Percentiles rank a stretch among this genome's conserved stretches.
phyloP scores from a whole-genome alignment of 2,113 vertebrate species.

The Centropus bengalensis region DNA sequence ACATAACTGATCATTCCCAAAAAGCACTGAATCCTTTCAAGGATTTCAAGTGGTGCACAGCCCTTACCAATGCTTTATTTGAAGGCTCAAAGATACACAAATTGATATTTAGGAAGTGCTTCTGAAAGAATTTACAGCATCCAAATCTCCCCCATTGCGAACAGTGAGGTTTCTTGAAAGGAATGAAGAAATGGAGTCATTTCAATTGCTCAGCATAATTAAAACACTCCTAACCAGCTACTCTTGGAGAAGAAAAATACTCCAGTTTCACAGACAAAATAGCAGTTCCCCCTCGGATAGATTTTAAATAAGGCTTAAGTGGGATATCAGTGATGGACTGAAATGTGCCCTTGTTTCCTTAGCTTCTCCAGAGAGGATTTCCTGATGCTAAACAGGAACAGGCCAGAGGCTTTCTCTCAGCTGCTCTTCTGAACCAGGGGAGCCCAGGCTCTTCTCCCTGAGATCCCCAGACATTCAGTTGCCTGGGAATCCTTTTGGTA shows the following conservation, averaged over 20 bases:
- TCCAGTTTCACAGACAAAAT: neutral
- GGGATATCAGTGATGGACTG: neutral
- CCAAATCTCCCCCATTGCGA: neutral
- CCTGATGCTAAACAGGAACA: neutral
- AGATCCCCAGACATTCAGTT: neutral
- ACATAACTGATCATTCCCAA: neutral
- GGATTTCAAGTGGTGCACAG: neutral
- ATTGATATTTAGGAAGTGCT: conserved; percentile 28
- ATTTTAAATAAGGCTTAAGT: conserved; percentile 39
- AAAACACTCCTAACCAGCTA: conserved; percentile 32
- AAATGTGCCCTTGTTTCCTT: conserved; percentile 6
- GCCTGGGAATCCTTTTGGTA: neutral
- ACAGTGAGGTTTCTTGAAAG: conserved; percentile 18
- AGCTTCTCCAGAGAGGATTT: conserved; percentile 27
- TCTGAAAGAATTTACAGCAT: neutral
- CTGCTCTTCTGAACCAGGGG: neutral
- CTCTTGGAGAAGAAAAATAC: conserved; percentile 3
- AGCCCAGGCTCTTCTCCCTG: neutral
- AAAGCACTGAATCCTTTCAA: neutral
- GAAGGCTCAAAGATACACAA: neutral
- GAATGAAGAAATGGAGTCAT: conserved; percentile 1
- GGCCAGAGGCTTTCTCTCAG: neutral
- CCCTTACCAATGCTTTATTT: neutral
- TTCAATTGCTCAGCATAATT: conserved; percentile 15
- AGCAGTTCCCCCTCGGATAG: neutral